Evolutionary conservation across 1,140 invertebrate genomes (phyloP).

Genomic region (Conus betulinus): DNA sequence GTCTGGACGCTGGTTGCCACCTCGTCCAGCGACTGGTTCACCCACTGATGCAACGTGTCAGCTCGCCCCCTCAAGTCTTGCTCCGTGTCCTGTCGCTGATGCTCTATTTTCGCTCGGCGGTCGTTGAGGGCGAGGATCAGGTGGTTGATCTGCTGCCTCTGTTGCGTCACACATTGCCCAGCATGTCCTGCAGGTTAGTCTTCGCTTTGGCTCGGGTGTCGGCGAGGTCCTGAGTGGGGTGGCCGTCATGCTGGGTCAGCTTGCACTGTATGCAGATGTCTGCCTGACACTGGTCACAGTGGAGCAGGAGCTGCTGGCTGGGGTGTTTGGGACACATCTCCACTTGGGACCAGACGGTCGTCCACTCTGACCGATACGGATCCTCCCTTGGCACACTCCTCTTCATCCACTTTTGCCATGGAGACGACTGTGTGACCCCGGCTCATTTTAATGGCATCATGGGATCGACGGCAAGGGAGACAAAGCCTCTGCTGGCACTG

Average conservation of each 20-base stretch:
- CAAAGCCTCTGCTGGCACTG: constrained; percentile 20
- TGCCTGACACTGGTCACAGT: not conserved
- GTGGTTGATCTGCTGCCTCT: not conserved
- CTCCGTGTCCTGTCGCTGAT: not conserved
- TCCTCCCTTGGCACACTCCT: not conserved
- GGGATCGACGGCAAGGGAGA: not conserved
- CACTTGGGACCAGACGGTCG: not conserved
- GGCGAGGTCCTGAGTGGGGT: constrained; percentile 14
- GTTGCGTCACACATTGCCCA: not conserved
- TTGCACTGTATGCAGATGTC: constrained; percentile 29
- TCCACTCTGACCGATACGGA: too few relatives aligned
- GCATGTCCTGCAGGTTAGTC: not conserved
- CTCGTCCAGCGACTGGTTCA: not conserved
- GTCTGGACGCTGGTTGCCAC: not conserved
- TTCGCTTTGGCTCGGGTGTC: constrained; percentile 1
- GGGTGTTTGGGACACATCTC: constrained; percentile 11
- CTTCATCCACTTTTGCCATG: not conserved
- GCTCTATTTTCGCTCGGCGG: not conserved
- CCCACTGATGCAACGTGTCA: not conserved
- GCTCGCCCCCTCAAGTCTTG: not conserved
- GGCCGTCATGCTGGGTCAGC: constrained; percentile 19
- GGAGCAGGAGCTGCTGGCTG: not conserved
- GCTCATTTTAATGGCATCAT: not conserved
- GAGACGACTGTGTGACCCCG: not conserved
- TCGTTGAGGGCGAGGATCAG: not conserved